These are phyloP conservation scores for Drosophila punjabiensis DNA, from an alignment of 1,140 invertebrate species.

Conservation along the genomic window DNA sequence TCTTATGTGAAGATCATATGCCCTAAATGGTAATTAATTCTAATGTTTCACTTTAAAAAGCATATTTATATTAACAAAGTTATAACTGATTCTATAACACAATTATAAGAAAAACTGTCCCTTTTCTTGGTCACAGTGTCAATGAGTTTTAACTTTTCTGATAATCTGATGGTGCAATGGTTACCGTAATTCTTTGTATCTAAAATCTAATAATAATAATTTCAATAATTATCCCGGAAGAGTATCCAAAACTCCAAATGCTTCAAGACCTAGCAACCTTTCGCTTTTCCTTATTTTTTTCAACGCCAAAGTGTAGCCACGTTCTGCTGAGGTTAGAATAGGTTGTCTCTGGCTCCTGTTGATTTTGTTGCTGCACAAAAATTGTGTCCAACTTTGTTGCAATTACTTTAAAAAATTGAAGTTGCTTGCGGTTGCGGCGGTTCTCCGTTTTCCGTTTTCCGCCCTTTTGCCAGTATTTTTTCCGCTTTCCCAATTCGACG, in stretches of 20 bases:
- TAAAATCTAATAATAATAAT: not conserved
- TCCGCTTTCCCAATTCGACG: constrained; percentile 22
- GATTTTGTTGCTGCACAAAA: constrained; percentile 55
- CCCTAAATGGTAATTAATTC: no score
- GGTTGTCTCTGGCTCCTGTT: constrained; percentile 32
- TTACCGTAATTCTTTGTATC: not conserved
- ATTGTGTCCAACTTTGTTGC: constrained; percentile 79
- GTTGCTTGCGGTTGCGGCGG: constrained; percentile 74
- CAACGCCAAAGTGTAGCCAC: constrained; percentile 21
- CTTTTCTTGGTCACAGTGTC: no score
- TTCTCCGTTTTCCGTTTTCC: constrained; percentile 27
- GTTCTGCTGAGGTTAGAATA: constrained; percentile 49
- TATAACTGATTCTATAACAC: not conserved
- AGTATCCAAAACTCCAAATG: not conserved
- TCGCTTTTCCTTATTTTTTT: constrained; percentile 8
- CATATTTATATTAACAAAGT: no score
- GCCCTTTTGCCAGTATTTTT: constrained; percentile 8
- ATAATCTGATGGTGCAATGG: not conserved
- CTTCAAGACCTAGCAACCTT: not conserved
- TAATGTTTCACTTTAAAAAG: no score
- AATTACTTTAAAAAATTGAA: constrained; percentile 84
- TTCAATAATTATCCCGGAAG: not conserved
- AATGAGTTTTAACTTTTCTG: not conserved
- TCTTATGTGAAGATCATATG: not conserved
- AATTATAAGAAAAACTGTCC: not conserved